These are phyloP conservation scores for Neosilurus hyrtlii DNA, from an alignment of 2,797 vertebrate species.

Conservation along the genomic window DNA sequence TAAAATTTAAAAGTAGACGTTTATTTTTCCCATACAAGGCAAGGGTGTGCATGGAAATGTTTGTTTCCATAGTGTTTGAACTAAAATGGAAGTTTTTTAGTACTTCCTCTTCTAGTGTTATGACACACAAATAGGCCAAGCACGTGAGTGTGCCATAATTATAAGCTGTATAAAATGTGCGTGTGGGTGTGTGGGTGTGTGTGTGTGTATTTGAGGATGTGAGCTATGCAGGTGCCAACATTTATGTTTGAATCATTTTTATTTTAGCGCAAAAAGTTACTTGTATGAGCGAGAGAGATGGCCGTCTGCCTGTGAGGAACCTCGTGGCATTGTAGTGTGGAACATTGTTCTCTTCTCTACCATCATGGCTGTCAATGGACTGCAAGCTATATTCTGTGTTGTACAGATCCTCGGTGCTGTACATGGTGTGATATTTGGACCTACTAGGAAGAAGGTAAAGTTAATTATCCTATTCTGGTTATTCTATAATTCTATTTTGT, in stretches of 20 bases:
- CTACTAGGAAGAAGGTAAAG: slow-evolving; percentile 63
- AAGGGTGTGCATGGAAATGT: not conserved
- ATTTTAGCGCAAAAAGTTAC: slow-evolving; percentile 60
- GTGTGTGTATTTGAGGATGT: not conserved
- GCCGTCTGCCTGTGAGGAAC: slow-evolving; percentile 66
- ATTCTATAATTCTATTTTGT: not conserved
- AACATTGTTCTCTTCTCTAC: slow-evolving; percentile 69
- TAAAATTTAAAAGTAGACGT: not conserved
- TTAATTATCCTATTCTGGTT: not conserved
- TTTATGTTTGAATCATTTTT: not conserved
- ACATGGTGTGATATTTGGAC: slow-evolving; percentile 62
- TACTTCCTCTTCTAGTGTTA: slow-evolving; percentile 23
- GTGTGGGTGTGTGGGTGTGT: not conserved
- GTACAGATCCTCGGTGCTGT: slow-evolving; percentile 64
- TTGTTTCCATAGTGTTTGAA: not conserved
- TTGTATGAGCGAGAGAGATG: slow-evolving; percentile 64
- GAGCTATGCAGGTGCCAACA: not conserved
- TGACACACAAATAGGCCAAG: not conserved
- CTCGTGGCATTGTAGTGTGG: slow-evolving; percentile 68
- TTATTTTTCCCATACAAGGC: not conserved
- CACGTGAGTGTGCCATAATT: slow-evolving; percentile 30
- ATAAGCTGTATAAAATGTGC: not conserved
- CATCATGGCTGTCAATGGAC: slow-evolving; percentile 60
- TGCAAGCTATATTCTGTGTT: slow-evolving; percentile 65
- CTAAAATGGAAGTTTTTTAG: not conserved